Conservation (phyloP, 1,140 invertebrate species). For the Drosophila pseudoobscura region DNA sequence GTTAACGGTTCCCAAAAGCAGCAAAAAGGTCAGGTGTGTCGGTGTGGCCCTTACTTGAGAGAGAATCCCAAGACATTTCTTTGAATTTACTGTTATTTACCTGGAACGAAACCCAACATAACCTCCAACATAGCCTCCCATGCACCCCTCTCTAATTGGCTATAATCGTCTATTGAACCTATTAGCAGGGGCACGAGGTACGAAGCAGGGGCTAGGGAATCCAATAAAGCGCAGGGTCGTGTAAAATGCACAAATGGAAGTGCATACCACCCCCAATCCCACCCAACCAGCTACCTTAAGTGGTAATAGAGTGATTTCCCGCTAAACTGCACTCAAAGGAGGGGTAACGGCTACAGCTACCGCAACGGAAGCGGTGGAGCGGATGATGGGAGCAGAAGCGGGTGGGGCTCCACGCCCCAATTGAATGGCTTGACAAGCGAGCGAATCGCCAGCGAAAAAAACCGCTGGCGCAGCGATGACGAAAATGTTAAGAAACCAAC, state of each 20-base stretch:
- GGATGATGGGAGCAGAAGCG: conserved; percentile 3
- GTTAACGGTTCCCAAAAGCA: conserved; percentile 6
- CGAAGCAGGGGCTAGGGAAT: conserved; percentile 33
- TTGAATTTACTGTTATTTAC: conserved; percentile 15
- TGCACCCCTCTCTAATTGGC: conserved; percentile 41
- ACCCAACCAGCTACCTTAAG: background rate
- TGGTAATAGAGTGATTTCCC: background rate
- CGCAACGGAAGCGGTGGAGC: background rate
- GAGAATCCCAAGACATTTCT: background rate
- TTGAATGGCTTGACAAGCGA: conserved; percentile 62
- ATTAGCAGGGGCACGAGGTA: conserved; percentile 21
- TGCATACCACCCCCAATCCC: background rate
- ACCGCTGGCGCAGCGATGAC: conserved; percentile 4
- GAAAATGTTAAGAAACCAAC: conserved; percentile 29
- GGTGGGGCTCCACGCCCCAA: conserved; percentile 50
- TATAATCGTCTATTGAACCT: conserved; percentile 75
- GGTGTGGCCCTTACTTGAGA: background rate
- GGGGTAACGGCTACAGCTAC: background rate
- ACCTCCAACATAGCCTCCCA: conserved; percentile 46
- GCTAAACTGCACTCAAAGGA: conserved; percentile 7
- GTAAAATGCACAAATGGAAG: conserved; percentile 3
- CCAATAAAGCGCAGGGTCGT: conserved; percentile 53
- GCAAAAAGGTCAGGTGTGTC: conserved; percentile 45
- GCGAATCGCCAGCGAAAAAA: conserved; percentile 26
- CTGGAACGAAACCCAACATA: conserved; percentile 31